These are phyloP conservation scores for Crotalus tigris DNA, from an alignment of 2,113 vertebrate genomes.

Conservation along the genomic window DNA sequence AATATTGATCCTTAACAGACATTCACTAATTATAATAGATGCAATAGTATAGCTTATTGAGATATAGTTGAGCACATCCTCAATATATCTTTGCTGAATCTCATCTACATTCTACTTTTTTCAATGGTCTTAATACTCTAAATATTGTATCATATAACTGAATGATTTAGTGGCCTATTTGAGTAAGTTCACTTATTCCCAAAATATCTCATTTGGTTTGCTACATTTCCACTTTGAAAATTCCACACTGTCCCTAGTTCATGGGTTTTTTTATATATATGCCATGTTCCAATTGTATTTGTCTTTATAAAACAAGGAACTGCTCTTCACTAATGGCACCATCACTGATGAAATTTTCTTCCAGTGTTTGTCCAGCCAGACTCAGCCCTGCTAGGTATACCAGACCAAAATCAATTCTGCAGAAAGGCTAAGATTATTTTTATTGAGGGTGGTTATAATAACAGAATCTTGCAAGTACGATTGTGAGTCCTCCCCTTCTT, in stretches of 20 bases:
- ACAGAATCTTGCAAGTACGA: neutral
- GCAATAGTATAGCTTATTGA: neutral
- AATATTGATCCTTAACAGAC: neutral
- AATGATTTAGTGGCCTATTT: neutral
- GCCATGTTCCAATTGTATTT: neutral
- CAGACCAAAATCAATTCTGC: neutral
- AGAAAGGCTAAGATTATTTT: neutral
- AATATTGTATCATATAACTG: neutral
- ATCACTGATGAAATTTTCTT: neutral
- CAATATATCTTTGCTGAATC: neutral
- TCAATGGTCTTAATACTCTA: neutral
- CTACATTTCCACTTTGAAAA: neutral
- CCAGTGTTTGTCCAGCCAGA: neutral
- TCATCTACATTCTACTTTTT: neutral
- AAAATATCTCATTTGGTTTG: neutral
- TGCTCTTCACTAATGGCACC: neutral
- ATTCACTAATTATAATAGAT: neutral
- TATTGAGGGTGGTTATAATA: neutral
- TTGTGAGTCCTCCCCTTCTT: neutral
- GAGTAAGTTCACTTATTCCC: neutral
- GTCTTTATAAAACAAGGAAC: neutral
- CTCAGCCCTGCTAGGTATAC: neutral
- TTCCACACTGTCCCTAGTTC: neutral
- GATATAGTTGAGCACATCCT: neutral
- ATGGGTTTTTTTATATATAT: neutral